Base-by-base conservation (phyloP, 2,888 invertebrate genomes). In the Catocala fraxini region DNA sequence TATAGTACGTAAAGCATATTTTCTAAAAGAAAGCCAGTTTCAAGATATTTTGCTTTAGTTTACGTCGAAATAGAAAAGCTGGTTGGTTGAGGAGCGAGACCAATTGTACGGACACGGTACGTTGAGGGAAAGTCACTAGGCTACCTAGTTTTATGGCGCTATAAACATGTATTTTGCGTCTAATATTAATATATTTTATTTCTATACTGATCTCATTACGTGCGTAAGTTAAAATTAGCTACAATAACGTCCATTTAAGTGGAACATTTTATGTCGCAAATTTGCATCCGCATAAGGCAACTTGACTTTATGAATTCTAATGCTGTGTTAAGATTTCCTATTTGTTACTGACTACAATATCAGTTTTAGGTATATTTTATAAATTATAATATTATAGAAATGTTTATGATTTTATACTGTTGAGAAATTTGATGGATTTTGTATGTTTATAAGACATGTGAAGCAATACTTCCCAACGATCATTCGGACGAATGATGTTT, bases 91-190 rank as follows among this genome's bases (percentile, higher is more conserved):
- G 81, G 80, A 83, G 82, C 79, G 78, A 64, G 63, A 72, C 79
- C 77, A 83, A 84, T 84, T 80, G 80, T 81, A 62, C 74, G 68
- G 82, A 80, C 82, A 84, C 77, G 80, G 63, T 73, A 74, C 73
- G 78, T 82, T 78, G 73, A 70, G 80, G 69, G 87, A 87, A 87
- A 87, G 88, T 82, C 68, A 75, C 75, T 13, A 5, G 41, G 51
- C 64, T 65, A 57, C 64, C 64, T 59, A 51, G 61, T 65, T 66
- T 53, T 42, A 59, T 51, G 47, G 51, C 9, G 51, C 59, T 66
- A 65, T 65, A 69, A 63, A 57, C 62, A 57, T 56, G 57, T 55
- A 75, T 63, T 72, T 73, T 75, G 63, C 68, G 66, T 73, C 57
- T 54, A 72, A 70, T 70, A 70, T 65, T 66, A 59, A 66, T 63